These are phyloP conservation scores for Trididemnum nubilum DNA, from an alignment of 23 tunicate genomes.

Conservation along the genomic window DNA sequence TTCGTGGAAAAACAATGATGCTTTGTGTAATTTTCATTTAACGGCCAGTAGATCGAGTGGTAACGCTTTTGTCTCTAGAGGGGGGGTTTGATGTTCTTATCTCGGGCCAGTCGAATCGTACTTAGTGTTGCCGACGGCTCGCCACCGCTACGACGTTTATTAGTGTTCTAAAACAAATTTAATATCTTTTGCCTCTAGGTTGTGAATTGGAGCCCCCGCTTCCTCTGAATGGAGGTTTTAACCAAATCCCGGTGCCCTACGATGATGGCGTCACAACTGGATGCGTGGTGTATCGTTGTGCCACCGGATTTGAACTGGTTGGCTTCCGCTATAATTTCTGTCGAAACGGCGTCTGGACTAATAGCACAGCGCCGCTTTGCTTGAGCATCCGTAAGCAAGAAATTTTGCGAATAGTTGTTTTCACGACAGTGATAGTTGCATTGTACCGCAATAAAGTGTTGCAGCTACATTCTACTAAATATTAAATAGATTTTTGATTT, in stretches of 20 bases:
- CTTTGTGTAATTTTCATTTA: no score
- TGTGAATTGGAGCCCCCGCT: constrained; percentile 9
- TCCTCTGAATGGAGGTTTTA: not conserved
- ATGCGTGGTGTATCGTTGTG: not conserved
- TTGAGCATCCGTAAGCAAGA: not conserved
- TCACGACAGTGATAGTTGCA: no score
- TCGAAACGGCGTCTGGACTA: not conserved
- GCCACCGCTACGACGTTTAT: not conserved
- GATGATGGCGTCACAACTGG: not conserved
- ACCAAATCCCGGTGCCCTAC: not conserved
- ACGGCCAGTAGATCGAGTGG: no score
- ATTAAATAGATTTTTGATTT: no score
- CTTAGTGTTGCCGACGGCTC: not conserved
- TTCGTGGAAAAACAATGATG: no score
- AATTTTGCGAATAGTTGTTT: not conserved
- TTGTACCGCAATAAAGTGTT: no score
- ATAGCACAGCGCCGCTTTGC: not conserved
- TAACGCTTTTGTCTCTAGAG: not conserved
- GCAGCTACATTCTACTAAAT: no score
- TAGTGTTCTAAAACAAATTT: no score
- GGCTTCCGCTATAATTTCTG: not conserved
- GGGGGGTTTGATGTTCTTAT: not conserved
- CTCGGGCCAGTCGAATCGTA: not conserved
- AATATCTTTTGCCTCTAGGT: not conserved
- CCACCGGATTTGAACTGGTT: not conserved